phyloP scores from a whole-genome alignment of 2,113 vertebrate species.

The Piaya cayana region DNA sequence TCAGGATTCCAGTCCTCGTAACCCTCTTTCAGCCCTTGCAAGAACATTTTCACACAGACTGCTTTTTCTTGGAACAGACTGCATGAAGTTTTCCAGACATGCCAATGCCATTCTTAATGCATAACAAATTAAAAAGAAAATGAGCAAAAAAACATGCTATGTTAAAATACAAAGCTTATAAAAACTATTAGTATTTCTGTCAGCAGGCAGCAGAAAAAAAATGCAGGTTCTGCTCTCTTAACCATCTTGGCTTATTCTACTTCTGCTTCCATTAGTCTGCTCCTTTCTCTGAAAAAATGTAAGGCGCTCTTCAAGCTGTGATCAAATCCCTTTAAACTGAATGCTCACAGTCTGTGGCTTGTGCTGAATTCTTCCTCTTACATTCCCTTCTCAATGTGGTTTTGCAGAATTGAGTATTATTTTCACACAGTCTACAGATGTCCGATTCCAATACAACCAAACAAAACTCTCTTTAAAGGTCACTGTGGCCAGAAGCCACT shows the following conservation, averaged over 20 bases:
- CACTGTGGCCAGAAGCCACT: background rate
- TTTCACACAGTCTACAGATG: background rate
- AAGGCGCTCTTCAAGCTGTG: background rate
- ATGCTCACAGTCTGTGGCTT: accelerated
- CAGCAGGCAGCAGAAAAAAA: background rate
- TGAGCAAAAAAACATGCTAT: background rate
- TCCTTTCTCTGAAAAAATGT: background rate
- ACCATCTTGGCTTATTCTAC: background rate
- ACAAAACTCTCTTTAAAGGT: background rate
- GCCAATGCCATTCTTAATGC: background rate
- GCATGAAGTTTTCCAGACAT: background rate
- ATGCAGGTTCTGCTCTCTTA: background rate
- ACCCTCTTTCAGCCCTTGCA: background rate
- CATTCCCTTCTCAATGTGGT: background rate
- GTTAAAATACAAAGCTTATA: background rate
- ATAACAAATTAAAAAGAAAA: background rate
- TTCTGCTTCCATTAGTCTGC: background rate
- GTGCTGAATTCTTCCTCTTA: background rate
- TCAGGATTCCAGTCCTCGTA: background rate
- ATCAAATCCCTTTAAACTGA: background rate
- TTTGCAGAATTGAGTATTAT: background rate
- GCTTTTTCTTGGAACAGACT: background rate
- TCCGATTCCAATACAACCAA: background rate
- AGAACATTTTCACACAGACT: background rate
- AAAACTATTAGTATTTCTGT: background rate